phyloP scores from a whole-genome alignment of 2,113 vertebrate genomes.

The Zosterops pallidus region DNA sequence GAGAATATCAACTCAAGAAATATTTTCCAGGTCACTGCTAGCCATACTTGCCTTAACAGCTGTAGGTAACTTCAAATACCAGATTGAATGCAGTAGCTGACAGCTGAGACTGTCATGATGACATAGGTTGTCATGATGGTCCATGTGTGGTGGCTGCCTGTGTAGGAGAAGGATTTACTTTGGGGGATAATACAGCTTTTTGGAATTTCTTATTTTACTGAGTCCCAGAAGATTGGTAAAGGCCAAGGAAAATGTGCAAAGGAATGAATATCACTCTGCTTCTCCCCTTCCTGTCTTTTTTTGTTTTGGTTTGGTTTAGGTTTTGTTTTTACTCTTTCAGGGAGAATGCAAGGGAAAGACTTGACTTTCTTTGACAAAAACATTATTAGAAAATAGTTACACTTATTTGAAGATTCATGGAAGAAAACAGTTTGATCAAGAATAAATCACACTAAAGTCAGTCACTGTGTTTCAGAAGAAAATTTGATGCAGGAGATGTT shows the following conservation, averaged over 20 bases:
- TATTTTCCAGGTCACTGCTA: not conserved
- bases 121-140: fast-evolving
- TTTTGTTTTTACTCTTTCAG: not conserved
- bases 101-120: not conserved
- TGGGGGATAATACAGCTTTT: not conserved
- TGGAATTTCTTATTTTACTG: not conserved
- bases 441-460: not conserved
- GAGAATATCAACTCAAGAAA: not conserved
- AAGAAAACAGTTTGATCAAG: not conserved
- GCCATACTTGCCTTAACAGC: not conserved
- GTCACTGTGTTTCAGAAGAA: not conserved
- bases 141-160: not conserved
- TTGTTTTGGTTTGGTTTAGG: not conserved
- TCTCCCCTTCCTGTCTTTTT: not conserved
- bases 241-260: not conserved
- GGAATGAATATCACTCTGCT: not conserved
- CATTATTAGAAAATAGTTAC: not conserved
- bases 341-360: not conserved
- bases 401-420: fast-evolving
- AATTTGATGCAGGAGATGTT: not conserved
- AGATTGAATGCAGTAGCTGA: not conserved
- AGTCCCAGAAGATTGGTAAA: not conserved
- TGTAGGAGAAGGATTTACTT: not conserved
- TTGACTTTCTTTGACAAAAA: not conserved
- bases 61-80: not conserved